Percentiles rank a stretch among this genome's conserved stretches.
phyloP scores from a whole-genome alignment of 2,888 invertebrate species.

The Dynastes maya region DNA sequence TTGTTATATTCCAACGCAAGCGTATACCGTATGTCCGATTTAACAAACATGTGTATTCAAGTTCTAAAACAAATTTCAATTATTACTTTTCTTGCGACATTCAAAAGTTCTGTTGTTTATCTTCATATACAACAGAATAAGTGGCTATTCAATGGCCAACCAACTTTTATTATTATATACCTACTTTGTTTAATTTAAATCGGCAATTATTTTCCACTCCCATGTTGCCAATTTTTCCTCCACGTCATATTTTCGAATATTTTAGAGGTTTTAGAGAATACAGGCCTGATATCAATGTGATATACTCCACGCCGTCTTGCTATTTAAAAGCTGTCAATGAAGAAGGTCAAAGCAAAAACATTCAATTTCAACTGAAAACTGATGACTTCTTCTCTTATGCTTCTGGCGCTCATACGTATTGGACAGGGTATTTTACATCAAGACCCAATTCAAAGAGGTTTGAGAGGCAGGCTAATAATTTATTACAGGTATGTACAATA shows the following conservation, averaged over 20 bases:
- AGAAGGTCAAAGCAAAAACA: constrained; percentile 75
- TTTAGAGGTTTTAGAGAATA: constrained; percentile 50
- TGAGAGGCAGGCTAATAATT: constrained; percentile 55
- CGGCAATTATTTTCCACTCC: too few species aligned
- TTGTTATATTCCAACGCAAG: not conserved
- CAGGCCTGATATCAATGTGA: constrained; percentile 73
- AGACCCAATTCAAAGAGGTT: constrained; percentile 55
- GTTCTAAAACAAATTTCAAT: too few species aligned
- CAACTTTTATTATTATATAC: too few species aligned
- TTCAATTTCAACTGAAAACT: constrained; percentile 68
- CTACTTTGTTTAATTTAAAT: too few species aligned
- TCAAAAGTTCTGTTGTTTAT: too few species aligned
- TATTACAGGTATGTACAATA: constrained; percentile 52
- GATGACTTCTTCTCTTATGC: constrained; percentile 72
- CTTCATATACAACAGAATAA: too few species aligned
- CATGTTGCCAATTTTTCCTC: too few species aligned
- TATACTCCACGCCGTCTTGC: constrained; percentile 91
- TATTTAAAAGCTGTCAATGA: constrained; percentile 86
- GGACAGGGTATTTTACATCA: constrained; percentile 57
- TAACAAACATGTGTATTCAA: not conserved
- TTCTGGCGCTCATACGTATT: constrained; percentile 51
- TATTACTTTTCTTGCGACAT: too few species aligned
- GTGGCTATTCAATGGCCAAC: too few species aligned
- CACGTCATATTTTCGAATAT: not conserved
- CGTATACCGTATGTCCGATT: not conserved